Conservation (phyloP, 2,888 invertebrate species). For the Laothoe populi region DNA sequence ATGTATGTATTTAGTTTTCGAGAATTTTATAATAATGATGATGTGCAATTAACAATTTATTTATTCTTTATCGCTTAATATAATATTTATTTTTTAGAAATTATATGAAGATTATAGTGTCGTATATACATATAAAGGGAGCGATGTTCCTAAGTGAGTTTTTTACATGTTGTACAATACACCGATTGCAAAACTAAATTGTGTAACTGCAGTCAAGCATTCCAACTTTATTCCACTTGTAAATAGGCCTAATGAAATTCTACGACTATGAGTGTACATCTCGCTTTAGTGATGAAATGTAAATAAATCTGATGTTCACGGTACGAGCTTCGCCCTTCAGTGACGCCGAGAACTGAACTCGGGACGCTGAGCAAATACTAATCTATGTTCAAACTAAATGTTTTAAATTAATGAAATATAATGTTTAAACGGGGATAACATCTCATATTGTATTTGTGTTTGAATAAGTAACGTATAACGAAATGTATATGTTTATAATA, state of each 20-base stretch:
- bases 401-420: constrained; percentile 70
- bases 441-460: constrained; percentile 85
- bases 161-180: constrained; percentile 68
- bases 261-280: constrained; percentile 75
- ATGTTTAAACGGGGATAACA: constrained; percentile 78
- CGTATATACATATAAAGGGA: constrained; percentile 59
- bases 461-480: constrained; percentile 83
- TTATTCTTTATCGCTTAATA: constrained; percentile 79
- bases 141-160: constrained; percentile 78
- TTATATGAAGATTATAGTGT: constrained; percentile 67
- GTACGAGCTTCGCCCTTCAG: constrained; percentile 63
- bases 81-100: constrained; percentile 81
- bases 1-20: constrained; percentile 67
- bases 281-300: constrained; percentile 76
- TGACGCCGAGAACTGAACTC: constrained; percentile 33
- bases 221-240: constrained; percentile 83
- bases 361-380: constrained; percentile 66
- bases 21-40: constrained; percentile 74
- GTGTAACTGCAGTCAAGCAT: constrained; percentile 77
- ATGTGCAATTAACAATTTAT: constrained; percentile 81
- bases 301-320: constrained; percentile 68
- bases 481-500: constrained; percentile 85
- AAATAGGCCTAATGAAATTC: constrained; percentile 81
- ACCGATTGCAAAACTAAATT: constrained; percentile 65
- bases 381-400: constrained; percentile 71